Conservation (phyloP, 2,888 invertebrate genomes). For the Monoplex corrugatus region DNA sequence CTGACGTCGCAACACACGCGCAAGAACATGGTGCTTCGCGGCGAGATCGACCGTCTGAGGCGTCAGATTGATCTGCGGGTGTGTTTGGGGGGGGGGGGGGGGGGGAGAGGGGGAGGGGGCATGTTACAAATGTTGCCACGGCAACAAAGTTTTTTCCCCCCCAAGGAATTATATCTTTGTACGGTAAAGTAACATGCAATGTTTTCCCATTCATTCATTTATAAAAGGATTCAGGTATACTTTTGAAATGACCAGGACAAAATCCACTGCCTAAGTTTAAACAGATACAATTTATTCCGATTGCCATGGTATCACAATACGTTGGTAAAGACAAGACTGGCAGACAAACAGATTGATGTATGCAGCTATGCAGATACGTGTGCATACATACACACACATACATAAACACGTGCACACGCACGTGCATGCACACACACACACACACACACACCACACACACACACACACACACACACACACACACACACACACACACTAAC, state of each 20-base stretch:
- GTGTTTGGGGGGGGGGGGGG: neutral
- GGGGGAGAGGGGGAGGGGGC: neutral
- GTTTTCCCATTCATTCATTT: too few species aligned
- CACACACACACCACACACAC: neutral
- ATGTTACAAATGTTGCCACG: neutral
- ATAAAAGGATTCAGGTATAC: too few species aligned
- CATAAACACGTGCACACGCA: too few species aligned
- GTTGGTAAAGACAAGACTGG: too few species aligned
- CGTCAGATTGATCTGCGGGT: slow-evolving; percentile 65
- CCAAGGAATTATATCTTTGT: too few species aligned
- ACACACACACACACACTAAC: neutral
- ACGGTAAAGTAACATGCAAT: too few species aligned
- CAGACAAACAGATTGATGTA: too few species aligned
- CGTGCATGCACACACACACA: neutral
- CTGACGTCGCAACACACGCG: slow-evolving; percentile 62
- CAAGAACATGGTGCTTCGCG: slow-evolving; percentile 65
- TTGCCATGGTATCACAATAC: too few species aligned
- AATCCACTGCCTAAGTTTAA: too few species aligned
- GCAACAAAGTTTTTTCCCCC: too few species aligned
- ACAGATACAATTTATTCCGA: too few species aligned
- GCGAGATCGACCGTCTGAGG: slow-evolving; percentile 67
- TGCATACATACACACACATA: neutral
- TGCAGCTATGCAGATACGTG: neutral
- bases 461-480: slow-evolving; percentile 2
- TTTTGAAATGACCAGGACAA: too few species aligned